phyloP scores from a whole-genome alignment of 2,888 invertebrate species.

The Malthinus seriepunctatus region DNA sequence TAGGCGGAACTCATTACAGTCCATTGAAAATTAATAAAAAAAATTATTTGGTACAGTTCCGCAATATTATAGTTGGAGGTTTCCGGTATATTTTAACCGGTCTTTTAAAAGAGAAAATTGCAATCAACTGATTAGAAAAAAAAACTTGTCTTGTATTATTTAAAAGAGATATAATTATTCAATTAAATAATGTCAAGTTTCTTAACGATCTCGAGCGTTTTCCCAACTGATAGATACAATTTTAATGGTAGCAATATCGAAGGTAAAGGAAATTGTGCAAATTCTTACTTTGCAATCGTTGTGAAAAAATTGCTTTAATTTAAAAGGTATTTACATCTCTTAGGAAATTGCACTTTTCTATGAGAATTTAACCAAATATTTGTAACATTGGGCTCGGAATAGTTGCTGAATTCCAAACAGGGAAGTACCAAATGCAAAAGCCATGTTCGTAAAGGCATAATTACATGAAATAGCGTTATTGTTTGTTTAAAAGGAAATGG shows the following conservation, averaged over 20 bases:
- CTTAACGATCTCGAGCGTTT: not conserved
- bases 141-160: slow-evolving; percentile 4
- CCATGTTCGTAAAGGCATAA: not conserved
- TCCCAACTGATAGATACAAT: too few species aligned
- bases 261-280: too few species aligned
- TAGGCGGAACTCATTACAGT: slow-evolving; percentile 2
- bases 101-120: slow-evolving; percentile 4
- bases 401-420: too few species aligned
- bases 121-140: not conserved
- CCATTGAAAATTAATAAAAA: slow-evolving; percentile 1
- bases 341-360: too few species aligned
- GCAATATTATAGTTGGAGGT: slow-evolving; percentile 1
- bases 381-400: too few species aligned
- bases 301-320: too few species aligned
- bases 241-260: too few species aligned
- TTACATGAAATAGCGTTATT: slow-evolving; percentile 1
- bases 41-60: slow-evolving; percentile 8
- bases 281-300: too few species aligned
- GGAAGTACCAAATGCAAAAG: too few species aligned
- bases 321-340: too few species aligned
- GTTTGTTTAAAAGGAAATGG: slow-evolving; percentile 5
- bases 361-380: too few species aligned
- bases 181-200: slow-evolving; percentile 7
- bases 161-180: slow-evolving; percentile 4
- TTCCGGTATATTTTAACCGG: slow-evolving; percentile 2